These are phyloP conservation scores for Streptopelia turtur DNA, from an alignment of 2,797 vertebrate genomes.

Conservation along the genomic window DNA sequence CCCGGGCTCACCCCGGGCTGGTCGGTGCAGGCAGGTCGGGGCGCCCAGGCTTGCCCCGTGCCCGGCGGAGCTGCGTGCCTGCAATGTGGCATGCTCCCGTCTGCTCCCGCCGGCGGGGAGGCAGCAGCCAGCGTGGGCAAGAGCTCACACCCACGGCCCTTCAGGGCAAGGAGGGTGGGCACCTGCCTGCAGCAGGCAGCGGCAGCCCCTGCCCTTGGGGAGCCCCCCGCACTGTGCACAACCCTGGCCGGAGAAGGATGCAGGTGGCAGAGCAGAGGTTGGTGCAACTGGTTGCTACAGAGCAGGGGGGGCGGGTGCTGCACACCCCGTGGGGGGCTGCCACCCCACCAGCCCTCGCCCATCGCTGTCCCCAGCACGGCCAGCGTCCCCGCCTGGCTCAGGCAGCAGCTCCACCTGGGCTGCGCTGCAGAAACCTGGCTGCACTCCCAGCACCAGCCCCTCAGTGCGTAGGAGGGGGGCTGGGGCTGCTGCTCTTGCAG, in stretches of 20 bases:
- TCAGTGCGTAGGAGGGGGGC: not conserved
- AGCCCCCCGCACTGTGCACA: not conserved
- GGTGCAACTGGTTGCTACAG: rapidly evolving
- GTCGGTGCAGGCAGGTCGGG: not conserved
- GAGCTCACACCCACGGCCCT: rapidly evolving
- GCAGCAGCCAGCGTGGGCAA: not conserved
- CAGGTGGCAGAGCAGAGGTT: not conserved
- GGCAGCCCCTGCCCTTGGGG: not conserved
- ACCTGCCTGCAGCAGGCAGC: not conserved
- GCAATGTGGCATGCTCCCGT: rapidly evolving
- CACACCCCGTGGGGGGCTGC: not conserved
- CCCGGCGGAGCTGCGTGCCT: not conserved
- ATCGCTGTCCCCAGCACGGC: not conserved
- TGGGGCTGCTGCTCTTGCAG: not conserved
- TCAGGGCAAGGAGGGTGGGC: not conserved
- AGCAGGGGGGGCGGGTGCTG: rapidly evolving
- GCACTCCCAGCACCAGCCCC: not conserved
- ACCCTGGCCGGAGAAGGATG: not conserved
- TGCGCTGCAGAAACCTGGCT: not conserved
- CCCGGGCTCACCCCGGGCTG: not conserved
- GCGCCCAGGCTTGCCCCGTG: slow-evolving; percentile 4
- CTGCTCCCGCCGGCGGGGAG: not conserved
- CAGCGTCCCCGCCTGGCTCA: not conserved
- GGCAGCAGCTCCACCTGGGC: not conserved
- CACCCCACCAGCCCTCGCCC: not conserved